These are phyloP conservation scores for Mercenaria mercenaria DNA, from an alignment of 1,140 invertebrate species.

Conservation along the genomic window DNA sequence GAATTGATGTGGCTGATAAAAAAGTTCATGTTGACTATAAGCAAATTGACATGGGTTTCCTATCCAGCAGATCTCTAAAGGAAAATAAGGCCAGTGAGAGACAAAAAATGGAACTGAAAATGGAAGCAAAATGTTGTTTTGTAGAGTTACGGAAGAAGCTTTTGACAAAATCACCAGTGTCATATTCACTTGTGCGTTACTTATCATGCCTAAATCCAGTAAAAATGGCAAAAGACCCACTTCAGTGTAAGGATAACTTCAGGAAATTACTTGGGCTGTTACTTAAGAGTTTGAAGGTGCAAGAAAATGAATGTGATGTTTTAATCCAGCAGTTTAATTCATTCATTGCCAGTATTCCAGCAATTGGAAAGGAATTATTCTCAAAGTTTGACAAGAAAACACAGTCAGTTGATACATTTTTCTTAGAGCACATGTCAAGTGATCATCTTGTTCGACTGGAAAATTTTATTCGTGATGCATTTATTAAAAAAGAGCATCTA, in stretches of 20 bases:
- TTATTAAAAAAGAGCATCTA: no score
- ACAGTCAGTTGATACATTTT: not conserved
- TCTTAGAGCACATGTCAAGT: not conserved
- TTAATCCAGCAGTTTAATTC: not conserved
- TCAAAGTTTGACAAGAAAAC: not conserved
- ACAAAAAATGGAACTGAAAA: not conserved
- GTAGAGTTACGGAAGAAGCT: not conserved
- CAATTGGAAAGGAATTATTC: not conserved
- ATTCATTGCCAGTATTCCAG: not conserved
- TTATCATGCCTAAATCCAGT: not conserved
- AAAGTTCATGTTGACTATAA: not conserved
- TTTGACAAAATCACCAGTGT: constrained; percentile 22
- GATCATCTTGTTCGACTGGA: no score
- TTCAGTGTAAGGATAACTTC: not conserved
- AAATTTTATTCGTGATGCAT: no score
- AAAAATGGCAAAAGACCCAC: not conserved
- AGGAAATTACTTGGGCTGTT: not conserved
- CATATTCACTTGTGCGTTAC: not conserved
- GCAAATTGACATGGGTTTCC: constrained; percentile 17
- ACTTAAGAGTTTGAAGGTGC: not conserved
- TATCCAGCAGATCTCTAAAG: not conserved
- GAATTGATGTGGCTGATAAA: constrained; percentile 4
- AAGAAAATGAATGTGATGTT: not conserved
- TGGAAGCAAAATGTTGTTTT: not conserved
- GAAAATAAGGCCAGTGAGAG: not conserved